Conservation (phyloP, 2,888 invertebrate species). For the Agrypnus murinus region DNA sequence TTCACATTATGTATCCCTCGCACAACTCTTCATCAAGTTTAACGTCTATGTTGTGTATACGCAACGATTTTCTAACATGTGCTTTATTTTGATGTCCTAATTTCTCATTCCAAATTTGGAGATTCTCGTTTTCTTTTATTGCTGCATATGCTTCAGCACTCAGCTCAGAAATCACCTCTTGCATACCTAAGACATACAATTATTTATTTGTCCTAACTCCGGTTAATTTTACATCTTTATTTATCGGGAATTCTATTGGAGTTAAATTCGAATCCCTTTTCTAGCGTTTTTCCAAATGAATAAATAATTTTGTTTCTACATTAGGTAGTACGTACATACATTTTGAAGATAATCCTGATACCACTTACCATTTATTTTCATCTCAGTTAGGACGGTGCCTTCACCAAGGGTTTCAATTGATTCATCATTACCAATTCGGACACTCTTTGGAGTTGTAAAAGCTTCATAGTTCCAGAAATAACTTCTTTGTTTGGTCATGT, state of each 20-base stretch:
- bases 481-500: slow-evolving; percentile 16
- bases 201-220: too few species aligned
- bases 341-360: neutral
- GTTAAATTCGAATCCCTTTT: slow-evolving; percentile 6
- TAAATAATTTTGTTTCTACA: neutral
- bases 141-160: too few species aligned
- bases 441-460: slow-evolving; percentile 2
- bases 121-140: too few species aligned
- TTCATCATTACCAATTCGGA: slow-evolving; percentile 10
- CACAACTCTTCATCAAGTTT: neutral
- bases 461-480: slow-evolving; percentile 8
- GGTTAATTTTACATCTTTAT: too few species aligned
- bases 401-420: slow-evolving; percentile 9
- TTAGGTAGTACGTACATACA: slow-evolving; percentile 3
- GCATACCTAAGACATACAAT: too few species aligned
- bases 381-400: neutral
- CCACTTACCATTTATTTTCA: slow-evolving; percentile 9
- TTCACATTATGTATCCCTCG: neutral
- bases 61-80: neutral
- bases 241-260: too few species aligned
- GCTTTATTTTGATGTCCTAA: neutral
- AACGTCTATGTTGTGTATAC: neutral
- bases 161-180: too few species aligned
- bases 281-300: neutral
- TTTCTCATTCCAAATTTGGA: too few species aligned